Conservation (phyloP, 2,113 vertebrate genomes). For the Phaetusa simplex region DNA sequence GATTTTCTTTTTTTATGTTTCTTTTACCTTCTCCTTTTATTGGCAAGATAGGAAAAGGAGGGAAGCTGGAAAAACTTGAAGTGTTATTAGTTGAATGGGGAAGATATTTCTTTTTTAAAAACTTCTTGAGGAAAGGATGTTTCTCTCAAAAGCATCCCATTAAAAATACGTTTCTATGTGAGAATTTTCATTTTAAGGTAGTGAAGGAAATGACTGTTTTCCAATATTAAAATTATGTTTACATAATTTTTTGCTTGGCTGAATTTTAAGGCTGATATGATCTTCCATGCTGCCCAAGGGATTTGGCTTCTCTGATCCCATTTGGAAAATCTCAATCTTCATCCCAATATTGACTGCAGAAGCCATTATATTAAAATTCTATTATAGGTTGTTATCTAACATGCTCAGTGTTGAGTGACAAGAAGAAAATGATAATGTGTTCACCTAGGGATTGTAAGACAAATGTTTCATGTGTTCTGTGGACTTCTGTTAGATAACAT, state of each 20-base stretch:
- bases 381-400: constrained; percentile 6
- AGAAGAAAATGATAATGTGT: constrained; percentile 24
- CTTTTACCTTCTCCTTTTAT: not conserved
- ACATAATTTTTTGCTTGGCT: not conserved
- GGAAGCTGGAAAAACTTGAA: not conserved
- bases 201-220: not conserved
- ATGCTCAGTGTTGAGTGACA: constrained; percentile 11
- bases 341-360: not conserved
- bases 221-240: constrained; percentile 1
- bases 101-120: not conserved
- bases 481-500: not conserved
- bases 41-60: not conserved
- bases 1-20: not conserved
- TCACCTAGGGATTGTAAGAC: constrained; percentile 12
- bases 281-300: not conserved
- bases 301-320: not conserved
- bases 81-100: not conserved
- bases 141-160: not conserved
- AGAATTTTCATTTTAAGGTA: not conserved
- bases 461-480: not conserved
- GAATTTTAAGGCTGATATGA: not conserved
- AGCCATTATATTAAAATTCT: constrained; percentile 18
- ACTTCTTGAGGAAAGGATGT: not conserved
- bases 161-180: not conserved
- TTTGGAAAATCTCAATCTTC: not conserved